Base-by-base conservation (phyloP, 2,113 vertebrate species). In the Pelmatolapia mariae region DNA sequence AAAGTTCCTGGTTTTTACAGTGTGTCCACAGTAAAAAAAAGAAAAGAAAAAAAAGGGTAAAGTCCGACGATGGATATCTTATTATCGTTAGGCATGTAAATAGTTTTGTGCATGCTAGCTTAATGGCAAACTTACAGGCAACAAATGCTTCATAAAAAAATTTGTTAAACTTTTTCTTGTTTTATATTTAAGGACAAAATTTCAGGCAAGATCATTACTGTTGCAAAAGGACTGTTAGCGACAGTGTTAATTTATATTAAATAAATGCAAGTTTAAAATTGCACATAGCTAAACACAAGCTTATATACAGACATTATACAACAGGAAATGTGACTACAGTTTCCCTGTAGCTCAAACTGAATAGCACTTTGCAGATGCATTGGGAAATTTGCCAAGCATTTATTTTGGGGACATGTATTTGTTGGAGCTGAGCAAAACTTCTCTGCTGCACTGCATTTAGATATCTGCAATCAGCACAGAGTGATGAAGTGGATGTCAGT, bases 331-430 rank as follows among this genome's bases (percentile, higher is more conserved):
- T 50, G 45, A 13, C 24, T 2, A 33, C 73, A 52, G 18, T 52
- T 31, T 78, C 45, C 16, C 45, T 13, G 45, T 0, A 13, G 43
- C 73, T 78, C 7, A 52, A 78, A 33, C 73, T 78, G 26, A 9
- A 52, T 9, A 52, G 73, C 73, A 78, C 45, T 78, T 78, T 33
- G 26, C 29, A 52, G 73, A 8, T 78, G 10, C 45, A 78, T 19
- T 78, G 73, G 45, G 73, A 78, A 78, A 78, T 9, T 78, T 52
- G 45, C 73, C 73, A 78, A 50, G 73, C 18, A 52, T 31, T 78
- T 52, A 4, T 50, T 78, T 29, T 52, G 24, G 73, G 73, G 16
- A 19, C 45, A 16, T 31, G 45, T n/a, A 52, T 78, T 52, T 52
- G 45, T 1, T 78, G 10, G 73, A 78, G 73, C 73, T 52, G 45